Percentiles rank a stretch among this genome's conserved stretches.
Evolutionary conservation across 2,797 vertebrate genomes (phyloP).

Genomic region (Gymnocypris eckloni): DNA sequence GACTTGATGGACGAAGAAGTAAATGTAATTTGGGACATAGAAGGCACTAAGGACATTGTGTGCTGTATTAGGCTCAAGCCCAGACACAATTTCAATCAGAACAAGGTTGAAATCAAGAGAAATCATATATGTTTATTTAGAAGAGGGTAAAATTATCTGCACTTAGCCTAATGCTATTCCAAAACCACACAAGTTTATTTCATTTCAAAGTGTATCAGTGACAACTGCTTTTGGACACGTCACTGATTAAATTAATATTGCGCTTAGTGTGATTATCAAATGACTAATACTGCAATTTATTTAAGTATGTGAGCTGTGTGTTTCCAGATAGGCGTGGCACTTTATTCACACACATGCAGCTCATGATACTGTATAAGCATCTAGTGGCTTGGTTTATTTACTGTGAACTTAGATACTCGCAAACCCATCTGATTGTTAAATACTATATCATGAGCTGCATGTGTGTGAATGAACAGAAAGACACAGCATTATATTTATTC

Average conservation of each 20-base stretch:
- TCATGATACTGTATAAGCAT: background rate
- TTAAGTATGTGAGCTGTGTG: background rate
- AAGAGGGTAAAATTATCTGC: background rate
- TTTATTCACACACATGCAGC: too few species aligned
- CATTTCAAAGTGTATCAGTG: background rate
- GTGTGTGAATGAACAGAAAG: too few species aligned
- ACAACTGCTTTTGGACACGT: background rate
- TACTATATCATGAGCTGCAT: too few species aligned
- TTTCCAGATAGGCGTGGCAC: background rate
- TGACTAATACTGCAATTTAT: background rate
- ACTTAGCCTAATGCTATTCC: too few species aligned
- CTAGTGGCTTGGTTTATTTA: background rate
- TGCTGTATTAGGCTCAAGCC: conserved; percentile 3
- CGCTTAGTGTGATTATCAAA: background rate
- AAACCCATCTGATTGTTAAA: too few species aligned
- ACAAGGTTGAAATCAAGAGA: background rate
- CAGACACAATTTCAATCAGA: background rate
- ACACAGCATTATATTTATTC: background rate
- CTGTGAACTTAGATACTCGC: background rate
- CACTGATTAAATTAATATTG: background rate
- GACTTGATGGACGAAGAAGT: conserved; percentile 43
- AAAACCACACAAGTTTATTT: background rate
- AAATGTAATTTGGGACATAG: conserved; percentile 40
- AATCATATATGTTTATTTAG: conserved; percentile 7
- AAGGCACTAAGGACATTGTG: background rate